Evolutionary conservation across 2,888 invertebrate genomes (phyloP), one percentile per base, ranked within the genome.

Genomic region (Cephus sareptanus): DNA sequence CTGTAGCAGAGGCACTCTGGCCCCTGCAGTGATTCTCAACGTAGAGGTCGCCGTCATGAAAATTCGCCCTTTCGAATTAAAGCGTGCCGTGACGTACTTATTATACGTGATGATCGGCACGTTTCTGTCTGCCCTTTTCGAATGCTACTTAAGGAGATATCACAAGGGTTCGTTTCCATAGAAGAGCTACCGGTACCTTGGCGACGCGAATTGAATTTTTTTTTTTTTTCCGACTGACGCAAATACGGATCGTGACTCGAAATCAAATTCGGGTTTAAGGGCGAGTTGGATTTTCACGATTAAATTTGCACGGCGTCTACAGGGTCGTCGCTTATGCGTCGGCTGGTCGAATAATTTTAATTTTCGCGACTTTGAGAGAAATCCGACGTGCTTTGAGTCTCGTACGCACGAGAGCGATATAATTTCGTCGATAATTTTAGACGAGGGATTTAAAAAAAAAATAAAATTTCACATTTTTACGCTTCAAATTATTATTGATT

Each of bases 281-380:
- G 40, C 23, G 23, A 23, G 23, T 6, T 56, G 40, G 40, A 23
- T 56, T 56, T 56, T 56, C 23, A 6, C 40, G 40, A 23, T 56
- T 56, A 56, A 56, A 56, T 56, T 23, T 56, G 4, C 40, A 56
- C 23, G 40, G 23, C 23, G 23, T 56, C 40, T 23, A 15, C 9
- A 6, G 23, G 4, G 2, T 56, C 40, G 40, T 6, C 23, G 40
- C 40, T 56, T 0, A 9, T 23, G 23, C 40, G 23, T 9, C 23
- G 23, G 40, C 40, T 23, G 2, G 6, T 23, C 1, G 77, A 85
- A 83, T 77, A 84, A 85, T 84, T 85, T 76, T 77, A 77, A 83
- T 85, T 83, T 56, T 56, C 0, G 1, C 23, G 23, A 56, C 6
- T 9, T 23, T 15, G 1, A 40, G 2, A 2, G 40, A 56, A 23